phyloP scores from a whole-genome alignment of 2,797 vertebrate genomes.

The Miopithecus talapoin region DNA sequence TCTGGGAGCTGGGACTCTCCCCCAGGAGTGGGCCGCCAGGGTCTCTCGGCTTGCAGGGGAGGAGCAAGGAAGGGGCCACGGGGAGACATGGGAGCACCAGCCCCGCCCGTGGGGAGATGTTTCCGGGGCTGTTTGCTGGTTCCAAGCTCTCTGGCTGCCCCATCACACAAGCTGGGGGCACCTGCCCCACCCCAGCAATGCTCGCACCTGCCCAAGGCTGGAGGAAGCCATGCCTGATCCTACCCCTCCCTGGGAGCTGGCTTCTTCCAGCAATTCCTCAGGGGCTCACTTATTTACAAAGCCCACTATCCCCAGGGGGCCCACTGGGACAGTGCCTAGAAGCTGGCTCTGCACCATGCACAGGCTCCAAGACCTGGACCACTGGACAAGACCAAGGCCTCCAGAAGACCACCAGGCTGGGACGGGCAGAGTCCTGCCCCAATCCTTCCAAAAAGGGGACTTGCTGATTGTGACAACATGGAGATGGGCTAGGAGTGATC shows the following conservation, averaged over 20 bases:
- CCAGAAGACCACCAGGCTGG: background rate
- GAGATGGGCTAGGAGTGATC: rapidly evolving
- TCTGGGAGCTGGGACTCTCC: background rate
- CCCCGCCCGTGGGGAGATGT: background rate
- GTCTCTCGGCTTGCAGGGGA: background rate
- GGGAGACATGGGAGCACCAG: background rate
- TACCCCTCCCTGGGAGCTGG: background rate
- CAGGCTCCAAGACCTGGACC: background rate
- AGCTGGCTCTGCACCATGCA: rapidly evolving
- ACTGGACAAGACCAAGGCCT: background rate
- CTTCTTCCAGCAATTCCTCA: background rate
- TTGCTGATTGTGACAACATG: rapidly evolving
- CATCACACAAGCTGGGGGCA: background rate
- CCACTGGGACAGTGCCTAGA: background rate
- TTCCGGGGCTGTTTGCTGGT: background rate
- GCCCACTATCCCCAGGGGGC: background rate
- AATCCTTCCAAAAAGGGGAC: background rate
- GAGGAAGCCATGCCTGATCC: background rate
- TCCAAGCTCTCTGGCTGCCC: constrained; percentile 30
- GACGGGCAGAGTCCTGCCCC: background rate
- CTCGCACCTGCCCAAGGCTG: background rate
- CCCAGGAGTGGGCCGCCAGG: background rate
- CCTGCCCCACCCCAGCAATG: background rate
- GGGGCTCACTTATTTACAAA: background rate
- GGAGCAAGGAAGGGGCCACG: background rate